Evolutionary conservation across 2,888 invertebrate genomes (phyloP).

Genomic region (Andrena hattorfiana): DNA sequence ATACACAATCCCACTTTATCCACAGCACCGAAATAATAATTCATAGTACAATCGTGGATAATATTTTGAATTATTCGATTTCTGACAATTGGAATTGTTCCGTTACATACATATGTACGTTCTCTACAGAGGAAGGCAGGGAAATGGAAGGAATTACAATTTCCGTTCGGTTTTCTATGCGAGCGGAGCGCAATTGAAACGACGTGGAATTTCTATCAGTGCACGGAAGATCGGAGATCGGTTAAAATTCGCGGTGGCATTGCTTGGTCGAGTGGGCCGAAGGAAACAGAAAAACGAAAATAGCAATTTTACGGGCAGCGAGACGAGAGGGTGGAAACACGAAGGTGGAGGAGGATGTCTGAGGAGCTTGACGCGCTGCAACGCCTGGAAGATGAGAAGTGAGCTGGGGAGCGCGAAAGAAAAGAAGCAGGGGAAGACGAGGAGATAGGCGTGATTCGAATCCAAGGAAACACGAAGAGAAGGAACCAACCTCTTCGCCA

Average conservation of each 20-base stretch:
- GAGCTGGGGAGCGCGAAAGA: slow-evolving; percentile 46
- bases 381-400: slow-evolving; percentile 60
- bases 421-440: slow-evolving; percentile 42
- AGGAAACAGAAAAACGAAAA: slow-evolving; percentile 75
- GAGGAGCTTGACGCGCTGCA: slow-evolving; percentile 69
- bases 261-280: background rate
- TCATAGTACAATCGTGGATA: background rate
- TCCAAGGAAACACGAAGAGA: slow-evolving; percentile 57
- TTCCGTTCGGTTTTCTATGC: background rate
- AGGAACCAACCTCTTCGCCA: slow-evolving; percentile 59
- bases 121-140: background rate
- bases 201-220: slow-evolving; percentile 3
- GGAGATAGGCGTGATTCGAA: slow-evolving; percentile 79
- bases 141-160: background rate
- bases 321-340: slow-evolving; percentile 40
- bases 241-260: slow-evolving; percentile 19
- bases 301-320: slow-evolving; percentile 72
- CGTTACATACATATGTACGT: background rate
- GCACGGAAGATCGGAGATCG: background rate
- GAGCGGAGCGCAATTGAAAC: background rate
- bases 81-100: too few species aligned
- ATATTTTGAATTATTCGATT: background rate
- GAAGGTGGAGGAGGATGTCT: slow-evolving; percentile 56
- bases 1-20: background rate
- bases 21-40: background rate